Evolutionary conservation across 2,113 vertebrate genomes (phyloP), one percentile per base, ranked within the genome.

Genomic region (Aramus guarauna): DNA sequence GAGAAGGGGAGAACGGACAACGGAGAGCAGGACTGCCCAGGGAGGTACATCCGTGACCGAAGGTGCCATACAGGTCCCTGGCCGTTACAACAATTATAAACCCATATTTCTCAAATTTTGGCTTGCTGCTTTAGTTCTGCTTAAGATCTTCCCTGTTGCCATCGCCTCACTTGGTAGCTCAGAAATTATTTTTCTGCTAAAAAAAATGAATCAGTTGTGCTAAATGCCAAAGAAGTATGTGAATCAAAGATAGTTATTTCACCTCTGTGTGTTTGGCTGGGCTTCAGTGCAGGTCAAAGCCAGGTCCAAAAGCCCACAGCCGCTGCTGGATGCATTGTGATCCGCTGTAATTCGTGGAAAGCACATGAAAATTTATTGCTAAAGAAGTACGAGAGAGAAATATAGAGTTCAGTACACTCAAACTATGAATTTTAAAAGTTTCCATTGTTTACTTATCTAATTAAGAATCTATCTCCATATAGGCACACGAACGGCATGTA

Each of bases 391-490:
- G 55, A 48, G 91, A 52, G 55, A 71, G 73, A 92, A 86, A 50
- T 10, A 45, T 0, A 73, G 80, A 69, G 20, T 34, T 76, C n/a
- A 47, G 85, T 16, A 83, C 68, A 88, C 55, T 74, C 53, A 93
- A 90, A 64, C 12, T 26, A 79, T 1, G 89, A 97, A 97, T 94
- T 97, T 97, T 88, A 93, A 96, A 98, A 98, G 94, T 98, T 98
- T 98, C 98, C 98, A 98, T 97, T 97, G 97, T 97, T 92, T 97
- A 86, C 96, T 98, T 98, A 98, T 98, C 98, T 97, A 75, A 75
- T 39, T 87, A 96, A 93, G 87, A 50, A 97, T 97, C 97, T 95
- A 47, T 95, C 88, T 94, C 75, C 95, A 96, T 96, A 69, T 23
- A 97, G 95, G 95, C 92, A 90, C 83, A 84, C n/a, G 74, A 68